These are phyloP conservation scores for Calephelis nemesis DNA, from an alignment of 1,140 invertebrate genomes.

Conservation along the genomic window DNA sequence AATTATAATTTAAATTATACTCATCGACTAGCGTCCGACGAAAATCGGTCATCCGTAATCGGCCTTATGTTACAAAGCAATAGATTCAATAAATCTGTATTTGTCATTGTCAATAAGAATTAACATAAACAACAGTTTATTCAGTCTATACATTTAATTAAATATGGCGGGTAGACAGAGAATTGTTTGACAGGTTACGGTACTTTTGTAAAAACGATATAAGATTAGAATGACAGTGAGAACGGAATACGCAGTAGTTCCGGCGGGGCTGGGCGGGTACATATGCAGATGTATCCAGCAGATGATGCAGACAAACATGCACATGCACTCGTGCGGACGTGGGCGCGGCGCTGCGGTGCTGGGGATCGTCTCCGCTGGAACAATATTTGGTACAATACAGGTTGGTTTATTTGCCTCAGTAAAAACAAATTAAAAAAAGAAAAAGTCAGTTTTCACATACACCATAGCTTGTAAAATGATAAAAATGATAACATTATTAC, in stretches of 20 bases:
- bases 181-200: not conserved
- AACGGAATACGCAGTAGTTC: conserved; percentile 2
- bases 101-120: conserved; percentile 3
- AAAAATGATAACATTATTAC: too few species aligned
- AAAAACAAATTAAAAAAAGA: too few species aligned
- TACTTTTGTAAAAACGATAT: not conserved
- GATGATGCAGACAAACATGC: conserved; percentile 17
- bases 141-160: not conserved
- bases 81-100: conserved; percentile 12
- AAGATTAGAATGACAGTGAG: conserved; percentile 8
- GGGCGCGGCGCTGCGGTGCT: conserved; percentile 2
- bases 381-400: not conserved
- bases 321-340: conserved; percentile 22
- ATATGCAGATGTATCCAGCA: conserved; percentile 20
- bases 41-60: conserved; percentile 4
- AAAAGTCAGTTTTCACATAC: too few species aligned
- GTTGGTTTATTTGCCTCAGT: too few species aligned
- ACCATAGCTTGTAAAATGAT: too few species aligned
- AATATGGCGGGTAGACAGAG: conserved; percentile 8
- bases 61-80: conserved; percentile 2
- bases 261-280: conserved; percentile 17
- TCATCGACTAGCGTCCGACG: not conserved
- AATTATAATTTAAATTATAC: too few species aligned
- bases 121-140: conserved; percentile 4
- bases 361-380: conserved; percentile 5